phyloP scores from a whole-genome alignment of 2,113 vertebrate genomes.

The Odontesthes bonariensis region DNA sequence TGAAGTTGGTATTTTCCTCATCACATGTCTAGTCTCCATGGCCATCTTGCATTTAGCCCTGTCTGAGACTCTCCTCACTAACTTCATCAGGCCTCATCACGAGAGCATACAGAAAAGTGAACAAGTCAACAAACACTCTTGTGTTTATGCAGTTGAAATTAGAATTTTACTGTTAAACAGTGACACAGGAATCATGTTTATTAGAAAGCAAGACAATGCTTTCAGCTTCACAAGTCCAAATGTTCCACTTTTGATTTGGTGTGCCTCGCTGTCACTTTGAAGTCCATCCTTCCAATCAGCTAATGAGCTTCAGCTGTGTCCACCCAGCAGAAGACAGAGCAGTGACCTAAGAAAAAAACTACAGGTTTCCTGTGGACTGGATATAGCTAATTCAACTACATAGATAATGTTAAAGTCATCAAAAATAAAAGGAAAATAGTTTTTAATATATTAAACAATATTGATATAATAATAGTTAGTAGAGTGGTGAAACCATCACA shows the following conservation, averaged over 20 bases:
- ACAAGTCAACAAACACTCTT: conserved; percentile 16
- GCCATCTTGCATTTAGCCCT: conserved; percentile 55
- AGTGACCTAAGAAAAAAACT: neutral
- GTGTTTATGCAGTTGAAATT: conserved; percentile 8
- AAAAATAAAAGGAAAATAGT: no score
- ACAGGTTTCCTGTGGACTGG: neutral
- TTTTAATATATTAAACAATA: no score
- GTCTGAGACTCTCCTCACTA: conserved; percentile 43
- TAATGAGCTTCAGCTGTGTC: conserved; percentile 44
- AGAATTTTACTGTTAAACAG: neutral
- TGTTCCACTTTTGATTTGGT: neutral
- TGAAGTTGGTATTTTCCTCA: conserved; percentile 76
- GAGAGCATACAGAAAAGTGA: conserved; percentile 15
- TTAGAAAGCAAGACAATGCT: neutral
- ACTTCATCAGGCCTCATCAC: conserved; percentile 47
- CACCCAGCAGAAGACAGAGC: neutral
- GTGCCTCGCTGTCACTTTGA: conserved; percentile 9
- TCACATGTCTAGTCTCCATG: conserved; percentile 79
- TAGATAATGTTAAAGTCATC: no score
- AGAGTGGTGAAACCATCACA: no score
- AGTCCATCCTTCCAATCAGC: conserved; percentile 32
- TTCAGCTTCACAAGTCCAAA: neutral
- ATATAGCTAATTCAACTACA: no score
- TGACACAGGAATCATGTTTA: neutral
- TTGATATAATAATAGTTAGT: no score